Base-by-base conservation (phyloP, 2,113 vertebrate species). In the Lepus timidus region DNA sequence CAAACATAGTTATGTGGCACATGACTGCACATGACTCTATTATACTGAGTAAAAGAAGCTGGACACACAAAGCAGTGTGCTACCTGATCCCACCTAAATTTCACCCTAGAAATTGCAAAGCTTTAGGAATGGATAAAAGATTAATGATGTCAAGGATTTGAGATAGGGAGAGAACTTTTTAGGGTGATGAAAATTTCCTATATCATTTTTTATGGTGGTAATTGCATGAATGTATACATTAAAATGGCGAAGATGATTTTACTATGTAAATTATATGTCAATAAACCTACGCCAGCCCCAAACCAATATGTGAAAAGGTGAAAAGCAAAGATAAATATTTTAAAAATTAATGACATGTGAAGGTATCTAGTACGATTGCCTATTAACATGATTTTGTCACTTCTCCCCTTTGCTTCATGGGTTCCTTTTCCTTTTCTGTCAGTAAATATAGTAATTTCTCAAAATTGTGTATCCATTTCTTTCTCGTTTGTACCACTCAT, bases 251-350 rank as follows among this genome's bases (percentile, higher is more conserved):
- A 58, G 19, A 58, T 80, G 19, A 58, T 80, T 91, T 64, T 71
- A 10, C 33, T 70, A 39, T 74, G 11, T 68, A 29, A 78, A 55
- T 58, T n/a, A 55, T 16, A 23, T 20, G 12, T 39, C 22, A 49
- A 44, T 71, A 88, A 27, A 64, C 1, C 19, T 78, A 65, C 3
- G 0, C 16, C 12, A 6, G 4, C 8, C 4, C 16, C 1, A 17
- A 79, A 82, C 9, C 31, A 83, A 70, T 87, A 19, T 1, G 65
- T n/a, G 20, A 49, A 88, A 83, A 61, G 14, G 10, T 92, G 58
- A 78, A 90, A 89, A 83, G 68, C 49, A 75, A 79, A 94, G 80
- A 16, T 22, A 92, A 68, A 82, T 10, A 1, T 68, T 81, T 70
- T 90, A 67, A 80, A 55, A 16, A 44, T 20, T 75, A 64, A 58